Evolutionary conservation across 2,888 invertebrate species (phyloP).

Genomic region (Morpho deidamia): DNA sequence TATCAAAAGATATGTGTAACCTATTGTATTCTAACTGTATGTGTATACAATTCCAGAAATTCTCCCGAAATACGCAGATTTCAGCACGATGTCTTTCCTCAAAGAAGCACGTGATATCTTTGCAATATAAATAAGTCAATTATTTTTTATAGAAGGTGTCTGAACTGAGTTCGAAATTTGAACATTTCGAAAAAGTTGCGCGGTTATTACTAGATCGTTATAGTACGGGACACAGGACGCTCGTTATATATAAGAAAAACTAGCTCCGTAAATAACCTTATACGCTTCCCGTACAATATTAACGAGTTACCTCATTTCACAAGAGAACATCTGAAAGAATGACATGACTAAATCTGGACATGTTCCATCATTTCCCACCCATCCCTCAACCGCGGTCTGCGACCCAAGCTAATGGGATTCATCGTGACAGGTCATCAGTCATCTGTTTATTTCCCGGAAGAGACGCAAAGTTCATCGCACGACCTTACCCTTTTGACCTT

Average conservation of each 20-base stretch:
- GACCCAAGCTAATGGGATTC: constrained; percentile 39
- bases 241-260: neutral
- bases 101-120: too few relatives aligned
- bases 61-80: too few relatives aligned
- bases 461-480: constrained; percentile 48
- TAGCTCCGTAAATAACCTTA: neutral
- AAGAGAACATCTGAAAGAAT: neutral
- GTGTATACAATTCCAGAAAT: too few relatives aligned
- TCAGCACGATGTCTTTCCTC: too few relatives aligned
- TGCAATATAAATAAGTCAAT: too few relatives aligned
- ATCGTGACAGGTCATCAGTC: constrained; percentile 45
- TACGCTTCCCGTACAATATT: constrained; percentile 1
- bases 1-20: too few relatives aligned
- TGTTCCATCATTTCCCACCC: constrained; percentile 5
- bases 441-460: constrained; percentile 53
- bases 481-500: constrained; percentile 57
- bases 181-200: too few relatives aligned
- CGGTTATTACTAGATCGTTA: too few relatives aligned
- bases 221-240: neutral
- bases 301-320: constrained; percentile 4
- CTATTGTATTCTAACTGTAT: too few relatives aligned
- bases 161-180: too few relatives aligned
- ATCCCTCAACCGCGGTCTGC: constrained; percentile 34
- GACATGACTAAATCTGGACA: constrained; percentile 8
- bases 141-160: too few relatives aligned